These are phyloP conservation scores for Rhabdomys dilectus DNA, from an alignment of 2,113 vertebrate species.

Conservation along the genomic window DNA sequence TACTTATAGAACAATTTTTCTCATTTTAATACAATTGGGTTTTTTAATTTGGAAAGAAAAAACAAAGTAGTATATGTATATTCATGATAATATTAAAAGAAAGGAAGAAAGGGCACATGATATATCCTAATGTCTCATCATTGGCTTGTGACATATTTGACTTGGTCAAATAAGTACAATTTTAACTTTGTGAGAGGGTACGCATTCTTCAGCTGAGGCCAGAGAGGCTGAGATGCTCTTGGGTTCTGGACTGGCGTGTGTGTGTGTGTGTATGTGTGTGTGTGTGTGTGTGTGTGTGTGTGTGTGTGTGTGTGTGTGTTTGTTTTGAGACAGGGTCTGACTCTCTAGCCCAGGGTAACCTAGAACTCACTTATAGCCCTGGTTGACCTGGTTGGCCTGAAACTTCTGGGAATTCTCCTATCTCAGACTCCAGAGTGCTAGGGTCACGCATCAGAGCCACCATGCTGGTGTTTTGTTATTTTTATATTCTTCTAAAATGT, in stretches of 20 bases:
- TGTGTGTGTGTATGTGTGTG: neutral
- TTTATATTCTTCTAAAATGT: neutral
- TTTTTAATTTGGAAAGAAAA: neutral
- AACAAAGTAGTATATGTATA: neutral
- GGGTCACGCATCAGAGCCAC: neutral
- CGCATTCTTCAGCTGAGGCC: neutral
- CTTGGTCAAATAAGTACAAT: conserved; percentile 29
- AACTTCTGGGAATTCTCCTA: neutral
- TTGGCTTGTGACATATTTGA: neutral
- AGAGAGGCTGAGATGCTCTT: conserved; percentile 11
- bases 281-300: neutral
- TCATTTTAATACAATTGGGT: conserved; percentile 7
- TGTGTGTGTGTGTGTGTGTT: neutral
- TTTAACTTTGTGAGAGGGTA: conserved; percentile 14
- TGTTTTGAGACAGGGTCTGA: neutral
- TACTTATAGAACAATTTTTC: conserved; percentile 58
- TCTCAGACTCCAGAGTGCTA: neutral
- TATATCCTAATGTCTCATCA: neutral
- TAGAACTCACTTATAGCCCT: neutral
- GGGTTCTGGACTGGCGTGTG: conserved; percentile 16
- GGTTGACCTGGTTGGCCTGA: neutral
- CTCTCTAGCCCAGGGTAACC: neutral
- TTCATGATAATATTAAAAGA: neutral
- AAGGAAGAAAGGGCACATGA: neutral
- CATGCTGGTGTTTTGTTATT: neutral